Evolutionary conservation across 1,140 invertebrate species (phyloP).

Genomic region (Phenacoccus solenopsis): DNA sequence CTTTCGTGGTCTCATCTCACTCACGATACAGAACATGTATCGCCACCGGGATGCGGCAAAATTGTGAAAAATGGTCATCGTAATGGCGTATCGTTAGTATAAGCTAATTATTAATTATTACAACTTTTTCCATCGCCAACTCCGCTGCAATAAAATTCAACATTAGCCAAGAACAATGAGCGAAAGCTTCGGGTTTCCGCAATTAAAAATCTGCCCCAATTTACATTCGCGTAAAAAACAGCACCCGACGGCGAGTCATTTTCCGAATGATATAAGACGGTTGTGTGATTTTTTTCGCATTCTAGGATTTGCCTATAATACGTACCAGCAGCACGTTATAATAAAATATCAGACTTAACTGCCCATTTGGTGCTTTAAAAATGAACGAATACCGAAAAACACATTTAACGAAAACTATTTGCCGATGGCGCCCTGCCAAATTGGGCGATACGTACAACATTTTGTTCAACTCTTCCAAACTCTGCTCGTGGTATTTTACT

Average conservation of each 20-base stretch:
- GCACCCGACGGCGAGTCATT: neutral
- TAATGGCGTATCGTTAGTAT: too few relatives aligned
- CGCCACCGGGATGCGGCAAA: too few relatives aligned
- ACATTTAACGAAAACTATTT: slow-evolving; percentile 1
- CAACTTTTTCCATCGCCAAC: neutral
- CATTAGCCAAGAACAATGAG: neutral
- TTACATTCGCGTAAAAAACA: neutral
- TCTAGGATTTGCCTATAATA: neutral
- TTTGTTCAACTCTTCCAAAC: neutral
- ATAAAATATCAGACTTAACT: neutral
- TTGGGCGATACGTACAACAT: neutral
- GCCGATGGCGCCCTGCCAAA: neutral
- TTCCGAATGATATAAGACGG: neutral
- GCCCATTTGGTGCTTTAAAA: neutral
- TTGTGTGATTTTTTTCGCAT: neutral
- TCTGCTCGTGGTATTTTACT: too few relatives aligned
- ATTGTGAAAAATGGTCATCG: too few relatives aligned
- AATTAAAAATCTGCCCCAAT: neutral
- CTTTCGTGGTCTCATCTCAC: too few relatives aligned
- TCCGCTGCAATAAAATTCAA: neutral
- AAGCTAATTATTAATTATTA: neutral
- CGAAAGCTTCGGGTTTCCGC: neutral
- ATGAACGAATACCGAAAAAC: neutral
- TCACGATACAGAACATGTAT: too few relatives aligned
- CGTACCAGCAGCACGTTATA: neutral